Conservation (phyloP, 2,888 invertebrate species). For the Hesperia comma region DNA sequence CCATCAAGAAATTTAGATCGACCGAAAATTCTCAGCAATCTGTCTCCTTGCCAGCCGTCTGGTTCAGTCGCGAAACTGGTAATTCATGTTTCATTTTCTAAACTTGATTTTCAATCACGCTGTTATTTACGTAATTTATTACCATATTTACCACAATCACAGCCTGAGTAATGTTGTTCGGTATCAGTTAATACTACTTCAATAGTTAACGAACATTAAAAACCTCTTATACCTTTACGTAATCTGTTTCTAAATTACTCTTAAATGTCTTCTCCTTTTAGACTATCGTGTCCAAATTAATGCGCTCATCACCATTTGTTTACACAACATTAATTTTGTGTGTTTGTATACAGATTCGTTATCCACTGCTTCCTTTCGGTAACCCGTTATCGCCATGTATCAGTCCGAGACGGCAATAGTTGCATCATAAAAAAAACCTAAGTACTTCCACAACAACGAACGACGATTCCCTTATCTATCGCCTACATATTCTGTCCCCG, state of each 20-base stretch:
- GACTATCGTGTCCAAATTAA: conserved; percentile 15
- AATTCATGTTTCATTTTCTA: background rate
- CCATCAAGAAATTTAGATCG: background rate
- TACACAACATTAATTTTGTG: background rate
- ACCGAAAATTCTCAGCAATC: background rate
- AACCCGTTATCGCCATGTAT: conserved; percentile 20
- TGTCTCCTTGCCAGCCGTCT: background rate
- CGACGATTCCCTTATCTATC: conserved; percentile 67
- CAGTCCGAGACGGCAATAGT: conserved; percentile 29
- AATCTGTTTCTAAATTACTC: conserved; percentile 3
- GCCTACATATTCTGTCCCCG: conserved; percentile 56
- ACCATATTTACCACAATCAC: background rate
- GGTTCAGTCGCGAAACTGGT: background rate
- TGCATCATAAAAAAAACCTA: conserved; percentile 34
- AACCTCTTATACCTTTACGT: conserved; percentile 14
- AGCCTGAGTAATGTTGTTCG: conserved; percentile 38
- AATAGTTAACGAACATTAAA: conserved; percentile 38
- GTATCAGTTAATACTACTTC: conserved; percentile 54
- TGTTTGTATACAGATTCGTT: conserved; percentile 21
- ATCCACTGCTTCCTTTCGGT: conserved; percentile 25
- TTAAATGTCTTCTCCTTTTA: conserved; percentile 11
- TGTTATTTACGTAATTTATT: background rate
- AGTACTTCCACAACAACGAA: conserved; percentile 39
- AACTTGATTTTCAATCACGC: background rate
- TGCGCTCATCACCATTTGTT: conserved; percentile 20